Conservation (phyloP, 2,888 invertebrate genomes). For the Patella pellucida region DNA sequence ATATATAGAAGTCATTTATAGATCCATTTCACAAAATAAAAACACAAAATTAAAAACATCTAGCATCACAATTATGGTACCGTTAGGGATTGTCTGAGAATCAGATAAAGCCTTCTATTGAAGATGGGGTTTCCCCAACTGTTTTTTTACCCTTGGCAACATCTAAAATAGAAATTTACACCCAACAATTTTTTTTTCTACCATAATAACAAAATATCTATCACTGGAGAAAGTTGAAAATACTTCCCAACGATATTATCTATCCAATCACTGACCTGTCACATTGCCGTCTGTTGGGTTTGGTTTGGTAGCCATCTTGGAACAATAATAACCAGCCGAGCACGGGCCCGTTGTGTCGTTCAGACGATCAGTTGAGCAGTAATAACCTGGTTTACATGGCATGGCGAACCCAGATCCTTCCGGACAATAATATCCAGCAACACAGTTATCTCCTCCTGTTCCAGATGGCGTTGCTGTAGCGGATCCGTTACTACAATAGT, state of each 20-base stretch:
- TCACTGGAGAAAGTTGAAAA: no score
- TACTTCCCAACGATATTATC: not conserved
- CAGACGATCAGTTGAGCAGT: slow-evolving; percentile 56
- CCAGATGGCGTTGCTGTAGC: slow-evolving; percentile 77
- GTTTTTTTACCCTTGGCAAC: no score
- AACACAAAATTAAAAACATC: no score
- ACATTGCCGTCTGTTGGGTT: slow-evolving; percentile 63
- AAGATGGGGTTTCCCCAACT: no score
- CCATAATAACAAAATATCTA: not conserved
- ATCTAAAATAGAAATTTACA: no score
- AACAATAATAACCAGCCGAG: slow-evolving; percentile 62
- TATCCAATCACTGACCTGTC: slow-evolving; percentile 51
- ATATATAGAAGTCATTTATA: no score
- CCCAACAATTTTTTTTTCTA: no score
- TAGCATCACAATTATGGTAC: no score
- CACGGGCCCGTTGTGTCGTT: slow-evolving; percentile 60
- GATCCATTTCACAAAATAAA: not conserved
- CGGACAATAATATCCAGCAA: slow-evolving; percentile 60
- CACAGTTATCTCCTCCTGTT: slow-evolving; percentile 52
- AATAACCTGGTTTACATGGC: slow-evolving; percentile 60
- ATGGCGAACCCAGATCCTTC: slow-evolving; percentile 53
- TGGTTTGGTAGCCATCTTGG: slow-evolving; percentile 46
- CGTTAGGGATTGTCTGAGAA: no score
- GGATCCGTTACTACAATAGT: slow-evolving; percentile 93
- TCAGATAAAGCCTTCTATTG: no score